phyloP scores from a whole-genome alignment of 2,113 vertebrate species.

The Grus americana region DNA sequence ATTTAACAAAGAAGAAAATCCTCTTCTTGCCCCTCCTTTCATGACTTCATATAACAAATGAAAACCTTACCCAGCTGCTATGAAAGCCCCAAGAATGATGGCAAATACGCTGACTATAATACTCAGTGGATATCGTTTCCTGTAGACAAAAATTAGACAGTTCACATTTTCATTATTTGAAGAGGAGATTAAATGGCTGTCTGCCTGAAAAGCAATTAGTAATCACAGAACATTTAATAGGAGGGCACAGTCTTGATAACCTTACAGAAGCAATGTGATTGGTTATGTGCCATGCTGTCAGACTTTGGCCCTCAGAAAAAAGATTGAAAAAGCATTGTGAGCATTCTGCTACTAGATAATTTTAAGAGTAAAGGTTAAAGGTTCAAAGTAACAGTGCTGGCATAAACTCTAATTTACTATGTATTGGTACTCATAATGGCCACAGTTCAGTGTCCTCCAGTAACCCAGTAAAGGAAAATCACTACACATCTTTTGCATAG shows the following conservation, averaged over 20 bases:
- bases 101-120: conserved; percentile 80
- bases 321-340: background rate
- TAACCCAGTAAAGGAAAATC: background rate
- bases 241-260: background rate
- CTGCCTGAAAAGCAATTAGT: background rate
- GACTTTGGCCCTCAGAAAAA: background rate
- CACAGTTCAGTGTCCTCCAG: background rate
- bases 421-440: background rate
- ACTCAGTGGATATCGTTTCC: conserved; percentile 80
- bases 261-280: background rate
- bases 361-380: background rate
- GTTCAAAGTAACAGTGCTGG: background rate
- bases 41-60: background rate
- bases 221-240: background rate
- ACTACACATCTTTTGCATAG: background rate
- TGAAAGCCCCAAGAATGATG: conserved; percentile 86
- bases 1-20: conserved; percentile 20
- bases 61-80: conserved; percentile 89
- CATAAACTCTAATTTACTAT: background rate
- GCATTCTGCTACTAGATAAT: background rate
- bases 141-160: conserved; percentile 61
- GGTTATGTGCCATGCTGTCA: background rate
- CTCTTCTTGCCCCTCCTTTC: background rate
- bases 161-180: conserved; percentile 4
- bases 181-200: background rate